Conservation (phyloP, 2,888 invertebrate genomes). For the Mythimna loreyi region DNA sequence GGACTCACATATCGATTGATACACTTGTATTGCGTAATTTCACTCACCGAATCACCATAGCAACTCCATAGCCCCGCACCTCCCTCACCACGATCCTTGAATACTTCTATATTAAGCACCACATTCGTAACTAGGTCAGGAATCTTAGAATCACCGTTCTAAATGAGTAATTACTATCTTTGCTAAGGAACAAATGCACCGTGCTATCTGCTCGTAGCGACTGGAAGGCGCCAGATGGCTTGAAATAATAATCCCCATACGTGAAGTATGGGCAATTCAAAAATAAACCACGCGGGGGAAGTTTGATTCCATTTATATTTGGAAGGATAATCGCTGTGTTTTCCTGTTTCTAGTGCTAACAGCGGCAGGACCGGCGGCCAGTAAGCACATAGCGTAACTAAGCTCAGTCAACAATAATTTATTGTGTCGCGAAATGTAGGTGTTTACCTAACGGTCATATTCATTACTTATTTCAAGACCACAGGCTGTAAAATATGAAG, state of each 20-base stretch:
- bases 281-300: conserved; percentile 89
- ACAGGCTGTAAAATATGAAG: conserved; percentile 49
- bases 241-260: conserved; percentile 85
- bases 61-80: conserved; percentile 77
- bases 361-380: conserved; percentile 56
- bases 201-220: conserved; percentile 69
- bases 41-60: conserved; percentile 78
- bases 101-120: conserved; percentile 76
- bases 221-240: conserved; percentile 80
- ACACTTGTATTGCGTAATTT: conserved; percentile 67
- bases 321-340: conserved; percentile 73
- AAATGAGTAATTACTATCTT: conserved; percentile 68
- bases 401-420: conserved; percentile 51
- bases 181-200: conserved; percentile 68
- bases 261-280: conserved; percentile 75
- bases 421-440: conserved; percentile 61
- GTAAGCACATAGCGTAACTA: conserved; percentile 52
- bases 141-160: conserved; percentile 72
- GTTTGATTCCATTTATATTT: conserved; percentile 82
- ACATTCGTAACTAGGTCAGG: conserved; percentile 81
- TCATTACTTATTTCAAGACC: conserved; percentile 51
- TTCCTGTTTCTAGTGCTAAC: conserved; percentile 69
- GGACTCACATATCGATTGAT: conserved; percentile 68
- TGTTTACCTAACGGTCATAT: conserved; percentile 62
- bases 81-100: conserved; percentile 75